Base-by-base conservation (phyloP, 2,797 vertebrate genomes). In the Macroramphosus scolopax region DNA sequence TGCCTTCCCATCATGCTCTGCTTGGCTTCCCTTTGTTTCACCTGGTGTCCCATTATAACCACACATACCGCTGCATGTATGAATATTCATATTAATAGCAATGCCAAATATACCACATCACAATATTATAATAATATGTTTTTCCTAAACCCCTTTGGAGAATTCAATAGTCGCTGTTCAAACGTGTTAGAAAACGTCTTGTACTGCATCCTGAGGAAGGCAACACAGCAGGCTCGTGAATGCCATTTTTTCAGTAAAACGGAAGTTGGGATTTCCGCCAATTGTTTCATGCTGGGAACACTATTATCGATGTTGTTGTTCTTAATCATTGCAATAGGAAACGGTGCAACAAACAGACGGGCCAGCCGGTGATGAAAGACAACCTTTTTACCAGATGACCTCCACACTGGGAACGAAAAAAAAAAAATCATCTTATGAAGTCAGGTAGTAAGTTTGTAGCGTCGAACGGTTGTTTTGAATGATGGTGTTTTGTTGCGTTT, bases 261-360 rank as follows among this genome's bases (percentile, higher is more conserved):
- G 79, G 80, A 89, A 82, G 84, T 76, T 83, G 78, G 84, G 79
- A 76, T 87, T 87, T 91, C 89, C 89, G 78, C 47, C 81, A 58
- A 89, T 91, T 91, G 89, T 91, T 72, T 68, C 4, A 8, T 59
- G 71, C 78, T 88, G 88, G 86, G 88, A 90, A 90, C 82, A 66
- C 69, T 37, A 80, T 75, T 79, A 82, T 83, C 78, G 67, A 22
- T 77, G 81, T 81, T 85, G 83, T 86, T 85, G 73, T 80, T 82
- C 72, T 80, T 81, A 81, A 83, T 82, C 78, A 82, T 69, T 71
- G 77, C 68, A 76, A 82, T 81, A 80, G 87, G 84, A 88, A 85
- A 71, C 44, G 15, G 57, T 47, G 72, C 75, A 75, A 84, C 82
- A 86, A 87, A 87, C 80, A 86, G 47, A 75, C 32, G 54, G 59